Evolutionary conservation across 2,888 invertebrate species (phyloP), one percentile per base, ranked within the genome.

Genomic region (Alsophila aescularia): DNA sequence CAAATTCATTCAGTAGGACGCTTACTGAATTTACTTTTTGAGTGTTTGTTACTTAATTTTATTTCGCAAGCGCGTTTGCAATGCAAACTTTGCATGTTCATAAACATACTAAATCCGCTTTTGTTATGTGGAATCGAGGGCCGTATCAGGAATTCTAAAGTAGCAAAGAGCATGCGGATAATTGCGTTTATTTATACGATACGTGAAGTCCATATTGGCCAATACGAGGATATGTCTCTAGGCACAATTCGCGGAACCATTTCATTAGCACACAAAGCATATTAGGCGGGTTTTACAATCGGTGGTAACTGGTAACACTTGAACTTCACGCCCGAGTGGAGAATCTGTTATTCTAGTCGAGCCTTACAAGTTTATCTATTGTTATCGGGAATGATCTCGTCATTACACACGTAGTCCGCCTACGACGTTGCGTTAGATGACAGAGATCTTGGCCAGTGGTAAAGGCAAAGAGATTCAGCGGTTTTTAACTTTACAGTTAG

Each of bases 371-470:
- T 81, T 83, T 82, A 87, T 87, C 83, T 87, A 79, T 82, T 83
- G 82, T 86, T 85, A 86, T 88, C 86, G 68, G 72, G 71, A 75
- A 73, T 70, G 73, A 87, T 88, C 85, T 81, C 77, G 85, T 85
- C 83, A 83, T 83, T 83, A 81, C 83, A 79, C 77, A 85, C 83
- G 85, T 85, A 82, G 68, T 65, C 81, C 75, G 75, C 85, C 85
- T 81, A 87, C 85, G 75, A 81, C 68, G 76, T 76, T 74, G 72
- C 70, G 73, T 76, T 73, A 80, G 81, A 84, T 83, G 82, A 73
- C 70, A 70, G 74, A 81, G 79, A 85, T 79, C 77, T 71, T 69
- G 44, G 54, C 29, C 31, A 47, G 39, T 41, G 65, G 68, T 61
- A 40, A 51, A 77, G 73, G 67, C 44, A 15, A 48, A n/a, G 60